Percentiles rank a stretch among this genome's conserved stretches.
phyloP scores from a whole-genome alignment of 2,888 invertebrate genomes.

The Calameuta filiformis region DNA sequence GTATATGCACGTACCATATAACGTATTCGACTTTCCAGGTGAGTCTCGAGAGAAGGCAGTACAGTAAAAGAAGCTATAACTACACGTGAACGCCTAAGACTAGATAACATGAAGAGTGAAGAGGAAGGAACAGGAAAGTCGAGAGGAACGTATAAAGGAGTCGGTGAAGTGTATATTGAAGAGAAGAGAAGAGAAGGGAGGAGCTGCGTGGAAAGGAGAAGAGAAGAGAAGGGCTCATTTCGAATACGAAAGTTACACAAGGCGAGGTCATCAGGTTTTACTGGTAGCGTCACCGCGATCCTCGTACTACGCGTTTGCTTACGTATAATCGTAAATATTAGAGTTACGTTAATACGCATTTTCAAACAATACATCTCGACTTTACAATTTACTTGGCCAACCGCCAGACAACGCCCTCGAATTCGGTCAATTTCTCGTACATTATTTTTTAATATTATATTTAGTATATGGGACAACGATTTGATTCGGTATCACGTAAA shows the following conservation, averaged over 20 bases:
- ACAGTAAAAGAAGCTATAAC: not conserved
- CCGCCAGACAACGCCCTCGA: not conserved
- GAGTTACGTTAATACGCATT: not conserved
- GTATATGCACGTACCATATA: not conserved
- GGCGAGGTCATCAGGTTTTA: constrained; percentile 52
- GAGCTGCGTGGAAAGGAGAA: constrained; percentile 22
- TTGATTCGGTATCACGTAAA: not conserved
- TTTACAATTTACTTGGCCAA: not conserved
- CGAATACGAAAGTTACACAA: constrained; percentile 46
- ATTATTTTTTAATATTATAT: not conserved
- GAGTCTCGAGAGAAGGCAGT: not conserved
- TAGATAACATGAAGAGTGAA: not conserved
- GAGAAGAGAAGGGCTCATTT: constrained; percentile 27
- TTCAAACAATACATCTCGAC: not conserved
- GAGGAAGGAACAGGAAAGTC: not conserved
- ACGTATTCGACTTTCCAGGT: not conserved
- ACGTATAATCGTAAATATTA: not conserved
- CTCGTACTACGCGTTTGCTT: not conserved
- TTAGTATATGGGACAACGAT: not conserved
- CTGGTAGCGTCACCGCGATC: constrained; percentile 8
- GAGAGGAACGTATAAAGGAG: not conserved
- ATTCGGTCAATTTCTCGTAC: not conserved
- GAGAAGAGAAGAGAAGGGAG: constrained; percentile 10
- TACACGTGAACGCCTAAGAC: not conserved
- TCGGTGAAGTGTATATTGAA: not conserved